phyloP scores from a whole-genome alignment of 1,140 invertebrate genomes.

The Lamellibrachia luymesi region DNA sequence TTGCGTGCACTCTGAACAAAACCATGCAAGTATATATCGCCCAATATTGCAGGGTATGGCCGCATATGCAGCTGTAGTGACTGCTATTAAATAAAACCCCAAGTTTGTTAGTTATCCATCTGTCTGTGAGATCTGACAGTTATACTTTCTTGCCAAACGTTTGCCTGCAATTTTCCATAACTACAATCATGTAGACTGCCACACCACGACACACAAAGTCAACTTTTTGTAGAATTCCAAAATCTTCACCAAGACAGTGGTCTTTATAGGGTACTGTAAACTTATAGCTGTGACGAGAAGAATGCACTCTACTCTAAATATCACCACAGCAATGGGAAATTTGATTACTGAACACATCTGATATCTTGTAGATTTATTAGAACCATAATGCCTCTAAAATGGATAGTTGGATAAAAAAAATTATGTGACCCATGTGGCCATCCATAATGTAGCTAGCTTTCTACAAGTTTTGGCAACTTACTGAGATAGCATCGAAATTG shows the following conservation, averaged over 20 bases:
- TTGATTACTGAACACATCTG: background rate
- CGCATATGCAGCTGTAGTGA: background rate
- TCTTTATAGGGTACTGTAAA: background rate
- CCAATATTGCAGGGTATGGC: slow-evolving; percentile 3
- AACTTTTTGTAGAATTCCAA: background rate
- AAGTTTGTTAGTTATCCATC: background rate
- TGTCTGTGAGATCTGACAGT: background rate
- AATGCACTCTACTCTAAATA: background rate
- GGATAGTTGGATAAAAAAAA: background rate
- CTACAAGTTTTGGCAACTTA: background rate
- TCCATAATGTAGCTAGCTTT: background rate
- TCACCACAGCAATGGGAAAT: background rate
- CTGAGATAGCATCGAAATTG: background rate
- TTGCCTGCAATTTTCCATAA: background rate
- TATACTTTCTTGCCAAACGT: background rate
- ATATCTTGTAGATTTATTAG: background rate
- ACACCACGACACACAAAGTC: background rate
- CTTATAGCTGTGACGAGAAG: background rate
- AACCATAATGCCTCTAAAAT: background rate
- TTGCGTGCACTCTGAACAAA: background rate
- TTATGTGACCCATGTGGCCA: background rate
- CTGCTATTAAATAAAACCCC: background rate
- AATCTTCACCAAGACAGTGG: background rate
- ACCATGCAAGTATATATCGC: background rate
- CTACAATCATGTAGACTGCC: background rate